Base-by-base conservation (phyloP, 2,888 invertebrate species). In the Nomada ferruginata region DNA sequence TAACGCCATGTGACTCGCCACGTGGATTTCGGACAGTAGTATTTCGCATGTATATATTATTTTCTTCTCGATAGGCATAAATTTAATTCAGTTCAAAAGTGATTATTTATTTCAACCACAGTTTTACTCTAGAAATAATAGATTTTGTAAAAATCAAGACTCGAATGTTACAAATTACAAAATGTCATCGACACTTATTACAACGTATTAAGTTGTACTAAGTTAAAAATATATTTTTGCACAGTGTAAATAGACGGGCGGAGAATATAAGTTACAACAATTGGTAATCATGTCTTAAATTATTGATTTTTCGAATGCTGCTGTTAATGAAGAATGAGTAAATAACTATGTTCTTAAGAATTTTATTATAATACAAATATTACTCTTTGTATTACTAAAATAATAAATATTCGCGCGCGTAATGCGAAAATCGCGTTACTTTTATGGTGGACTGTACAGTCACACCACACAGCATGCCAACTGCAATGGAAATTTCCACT, bases 401-500 rank as follows among this genome's bases (percentile, higher is more conserved):
- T 57, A n/a, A n/a, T 1, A 0, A 52, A 29, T 29, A 7, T 15
- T 52, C 70, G 65, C 63, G 23, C 29, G 26, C 50, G 42, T 36
- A 7, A 36, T 36, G 36, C 36, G 36, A 36, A 36, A 72, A 68
- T 77, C 74, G 50, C 26, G 59, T 57, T 81, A 85, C 84, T 92
- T 92, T 92, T 90, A 88, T 79, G 80, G 76, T 75, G 59, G 92
- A 92, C 91, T 92, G 92, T 92, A 92, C 92, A 74, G 80, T 87
- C 82, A 76, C 78, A 83, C 76, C 83, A 87, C 85, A 85, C 86
- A 89, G 90, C 90, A 91, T 92, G 90, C 92, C 91, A 92, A 92
- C 92, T 92, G 92, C 90, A 92, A 91, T 92, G 92, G 92, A 92
- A 92, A 92, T 92, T 92, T 92, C 92, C 92, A 92, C 91, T 90